These are phyloP conservation scores for Pachycephus smyrnensis DNA, from an alignment of 2,888 invertebrate genomes.

Conservation along the genomic window DNA sequence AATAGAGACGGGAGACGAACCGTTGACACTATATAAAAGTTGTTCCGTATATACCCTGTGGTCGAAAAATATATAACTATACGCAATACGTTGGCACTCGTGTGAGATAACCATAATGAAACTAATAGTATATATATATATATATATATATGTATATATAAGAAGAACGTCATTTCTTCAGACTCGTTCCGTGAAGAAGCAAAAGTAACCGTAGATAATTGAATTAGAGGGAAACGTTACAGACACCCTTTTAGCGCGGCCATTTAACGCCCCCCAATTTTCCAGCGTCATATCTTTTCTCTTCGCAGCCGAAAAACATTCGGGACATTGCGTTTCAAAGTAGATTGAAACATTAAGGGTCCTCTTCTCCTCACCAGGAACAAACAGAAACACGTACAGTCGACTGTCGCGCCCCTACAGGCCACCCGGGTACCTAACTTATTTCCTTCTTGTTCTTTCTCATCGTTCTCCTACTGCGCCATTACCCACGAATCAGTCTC, in stretches of 20 bases:
- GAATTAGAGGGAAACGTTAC: conserved; percentile 39
- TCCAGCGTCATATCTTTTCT: conserved; percentile 14
- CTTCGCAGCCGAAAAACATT: conserved; percentile 9
- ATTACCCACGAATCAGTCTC: not conserved
- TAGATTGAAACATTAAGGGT: conserved; percentile 27
- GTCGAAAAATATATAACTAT: not conserved
- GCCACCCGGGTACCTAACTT: not conserved
- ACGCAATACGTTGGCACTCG: not conserved
- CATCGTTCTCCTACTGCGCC: not conserved
- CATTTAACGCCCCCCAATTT: conserved; percentile 30
- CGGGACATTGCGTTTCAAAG: not conserved
- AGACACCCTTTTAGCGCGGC: conserved; percentile 41
- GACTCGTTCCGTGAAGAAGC: not conserved
- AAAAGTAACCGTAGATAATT: conserved; percentile 36
- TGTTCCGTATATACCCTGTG: not conserved
- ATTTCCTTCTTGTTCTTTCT: not conserved
- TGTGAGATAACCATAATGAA: not conserved
- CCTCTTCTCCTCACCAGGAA: not conserved
- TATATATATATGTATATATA: not conserved
- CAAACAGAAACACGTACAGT: not conserved
- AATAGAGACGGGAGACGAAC: not conserved
- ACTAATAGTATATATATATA: too few species aligned
- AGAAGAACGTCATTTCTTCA: not conserved
- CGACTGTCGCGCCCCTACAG: not conserved
- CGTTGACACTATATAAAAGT: not conserved